Base-by-base conservation (phyloP, 2,888 invertebrate species). In the Eupithecia tripunctaria region DNA sequence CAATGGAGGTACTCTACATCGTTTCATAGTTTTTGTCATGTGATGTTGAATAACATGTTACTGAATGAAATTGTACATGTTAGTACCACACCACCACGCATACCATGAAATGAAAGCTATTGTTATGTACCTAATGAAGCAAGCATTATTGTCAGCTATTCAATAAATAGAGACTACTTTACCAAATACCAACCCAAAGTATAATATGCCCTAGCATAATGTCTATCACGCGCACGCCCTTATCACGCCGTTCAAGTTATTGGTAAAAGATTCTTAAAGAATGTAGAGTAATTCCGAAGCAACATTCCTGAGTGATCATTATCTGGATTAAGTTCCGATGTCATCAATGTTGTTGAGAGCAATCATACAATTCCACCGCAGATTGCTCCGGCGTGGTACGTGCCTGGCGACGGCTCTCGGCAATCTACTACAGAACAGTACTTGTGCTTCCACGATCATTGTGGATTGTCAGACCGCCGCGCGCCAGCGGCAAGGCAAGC, bases 381-480 rank as follows among this genome's bases (percentile, higher is more conserved):
- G 70, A 70, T 70, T 62, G 47, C 29, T 70, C 51, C 51, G 51
- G 51, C 51, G 12, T 67, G 51, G 41, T 63, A 70, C 68, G 73
- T 73, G 74, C 64, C 68, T 41, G 73, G 36, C 67, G 38, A 27
- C 29, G 51, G 29, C 63, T 21, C 38, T 27, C 51, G 38, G 38
- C 21, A 6, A 21, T 15, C 56, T 1, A 41, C 32, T 27, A 66
- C 66, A 63, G 38, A 62, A 47, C 47, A 12, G 29, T 41, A 29
- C 43, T 51, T 51, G 56, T 12, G 29, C 41, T 51, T 60, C 27
- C 38, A 60, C 29, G 56, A 25, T 68, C 47, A 60, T 25, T 68
- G 65, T 29, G 25, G 63, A 63, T 63, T 36, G 36, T 63, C 47
- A 74, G 75, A 73, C 74, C 25, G 51, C 25, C 73, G 27, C 73